Base-by-base conservation (phyloP, 2,797 vertebrate genomes). In the Gymnothorax reevesii region DNA sequence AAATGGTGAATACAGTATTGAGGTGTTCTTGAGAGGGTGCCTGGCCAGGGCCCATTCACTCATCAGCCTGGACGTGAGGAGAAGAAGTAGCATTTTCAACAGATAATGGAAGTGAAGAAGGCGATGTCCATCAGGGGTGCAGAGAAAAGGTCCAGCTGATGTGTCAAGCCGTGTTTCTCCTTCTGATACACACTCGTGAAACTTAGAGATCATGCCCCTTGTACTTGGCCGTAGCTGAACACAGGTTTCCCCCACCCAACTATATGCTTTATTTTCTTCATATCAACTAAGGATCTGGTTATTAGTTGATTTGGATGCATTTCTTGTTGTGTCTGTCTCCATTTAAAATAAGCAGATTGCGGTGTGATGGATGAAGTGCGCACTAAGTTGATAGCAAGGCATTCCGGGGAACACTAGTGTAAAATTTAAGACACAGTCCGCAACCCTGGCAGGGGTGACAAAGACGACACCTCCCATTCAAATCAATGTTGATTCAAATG, bases 1-100 rank as follows among this genome's bases (percentile, higher is more conserved):
- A 69, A 69, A 54, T 64, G 27, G 59, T 25, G 82, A 75, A 86
- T 25, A 9, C 62, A 49, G 20, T 33, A 66, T 86, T 82, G 66
- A 55, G 25, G 59, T n/a, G 64, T 42, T 33, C 54, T 27, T 33
- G n/a, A 62, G 57, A 57, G 77, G 10, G 7, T 66, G 52, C 71
- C 79, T 5, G 1, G 22, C 2, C 54, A 60, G 13, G 52, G 52
- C 10, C 33, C 12, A 7, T 7, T 49, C 54, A 33, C 52, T 52
- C 25, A 52, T 55, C 49, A 54, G 49, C 10, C 62, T 20, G 13
- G 83, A 33, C 60, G 42, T 17, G 49, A 62, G 54, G 3, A 7
- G 25, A 52, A 4, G 60, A 66, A 52, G 64, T 71, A 69, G n/a
- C 83, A 55, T 33, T 69, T 22, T n/a, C 27, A 62, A 69, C 15